These are phyloP conservation scores for Amphiura filiformis DNA, from an alignment of 35 echinoderm and acorn worm species.

Conservation along the genomic window DNA sequence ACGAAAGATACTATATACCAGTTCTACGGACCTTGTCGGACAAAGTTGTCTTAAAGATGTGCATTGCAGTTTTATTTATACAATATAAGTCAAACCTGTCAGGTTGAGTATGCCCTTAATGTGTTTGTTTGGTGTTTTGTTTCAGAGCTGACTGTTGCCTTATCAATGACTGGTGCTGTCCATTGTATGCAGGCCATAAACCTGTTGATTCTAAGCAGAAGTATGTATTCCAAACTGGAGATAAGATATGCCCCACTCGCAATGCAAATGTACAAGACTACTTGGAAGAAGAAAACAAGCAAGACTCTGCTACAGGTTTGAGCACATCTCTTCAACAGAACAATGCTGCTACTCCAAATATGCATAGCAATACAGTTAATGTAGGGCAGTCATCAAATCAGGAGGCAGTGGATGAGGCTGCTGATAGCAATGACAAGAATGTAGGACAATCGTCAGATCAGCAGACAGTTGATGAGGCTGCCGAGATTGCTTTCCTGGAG, in stretches of 20 bases:
- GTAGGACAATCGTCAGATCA: neutral
- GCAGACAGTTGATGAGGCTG: neutral
- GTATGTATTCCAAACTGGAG: neutral
- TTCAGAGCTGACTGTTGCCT: neutral
- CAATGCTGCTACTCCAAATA: no score
- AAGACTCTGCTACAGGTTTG: no score
- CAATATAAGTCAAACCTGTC: no score
- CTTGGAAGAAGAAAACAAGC: no score
- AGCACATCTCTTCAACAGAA: no score
- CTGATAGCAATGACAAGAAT: neutral
- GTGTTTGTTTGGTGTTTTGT: no score
- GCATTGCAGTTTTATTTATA: no score
- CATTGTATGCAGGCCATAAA: neutral
- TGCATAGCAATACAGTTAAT: neutral
- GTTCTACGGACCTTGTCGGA: no score
- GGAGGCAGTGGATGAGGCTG: neutral
- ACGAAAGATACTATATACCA: no score
- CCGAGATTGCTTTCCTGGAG: neutral
- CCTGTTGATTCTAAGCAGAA: neutral
- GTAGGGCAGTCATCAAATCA: neutral
- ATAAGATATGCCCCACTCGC: neutral
- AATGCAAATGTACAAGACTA: slow-evolving; percentile 1
- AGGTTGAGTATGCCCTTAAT: no score
- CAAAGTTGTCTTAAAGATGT: no score
- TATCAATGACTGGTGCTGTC: neutral